A percentile compares a stretch with the other conserved stretches of the same genome.
phyloP scores from a whole-genome alignment of 2,888 invertebrate species.

The Microplitis deprimator region DNA sequence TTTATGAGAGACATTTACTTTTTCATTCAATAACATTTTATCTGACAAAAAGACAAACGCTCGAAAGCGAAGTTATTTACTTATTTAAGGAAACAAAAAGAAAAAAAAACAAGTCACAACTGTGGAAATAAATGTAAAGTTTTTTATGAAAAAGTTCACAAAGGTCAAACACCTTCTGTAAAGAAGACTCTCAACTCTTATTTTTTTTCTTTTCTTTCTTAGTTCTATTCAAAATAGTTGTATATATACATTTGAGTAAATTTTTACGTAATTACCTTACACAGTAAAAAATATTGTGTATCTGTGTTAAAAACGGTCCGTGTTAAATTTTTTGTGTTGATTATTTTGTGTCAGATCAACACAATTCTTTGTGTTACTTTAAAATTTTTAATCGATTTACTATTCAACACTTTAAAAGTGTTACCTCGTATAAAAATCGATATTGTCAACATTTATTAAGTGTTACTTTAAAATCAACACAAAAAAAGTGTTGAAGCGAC shows the following conservation, averaged over 20 bases:
- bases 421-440: too few relatives aligned
- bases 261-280: not conserved
- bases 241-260: not conserved
- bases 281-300: too few relatives aligned
- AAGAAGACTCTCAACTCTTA: not conserved
- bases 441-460: too few relatives aligned
- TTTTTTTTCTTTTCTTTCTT: not conserved
- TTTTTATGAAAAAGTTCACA: not conserved
- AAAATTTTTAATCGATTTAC: too few relatives aligned
- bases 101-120: not conserved
- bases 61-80: not conserved
- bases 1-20: not conserved
- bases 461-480: too few relatives aligned
- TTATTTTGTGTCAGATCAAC: too few relatives aligned
- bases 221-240: not conserved
- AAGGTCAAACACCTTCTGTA: conserved; percentile 1
- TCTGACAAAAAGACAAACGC: not conserved
- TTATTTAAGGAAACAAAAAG: not conserved
- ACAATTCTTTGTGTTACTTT: too few relatives aligned
- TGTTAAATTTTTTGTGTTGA: too few relatives aligned
- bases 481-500: too few relatives aligned
- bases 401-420: too few relatives aligned
- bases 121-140: not conserved
- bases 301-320: too few relatives aligned
- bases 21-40: not conserved